Base-by-base conservation (phyloP, 2,797 vertebrate species). In the Pangasius sanitwongsei region DNA sequence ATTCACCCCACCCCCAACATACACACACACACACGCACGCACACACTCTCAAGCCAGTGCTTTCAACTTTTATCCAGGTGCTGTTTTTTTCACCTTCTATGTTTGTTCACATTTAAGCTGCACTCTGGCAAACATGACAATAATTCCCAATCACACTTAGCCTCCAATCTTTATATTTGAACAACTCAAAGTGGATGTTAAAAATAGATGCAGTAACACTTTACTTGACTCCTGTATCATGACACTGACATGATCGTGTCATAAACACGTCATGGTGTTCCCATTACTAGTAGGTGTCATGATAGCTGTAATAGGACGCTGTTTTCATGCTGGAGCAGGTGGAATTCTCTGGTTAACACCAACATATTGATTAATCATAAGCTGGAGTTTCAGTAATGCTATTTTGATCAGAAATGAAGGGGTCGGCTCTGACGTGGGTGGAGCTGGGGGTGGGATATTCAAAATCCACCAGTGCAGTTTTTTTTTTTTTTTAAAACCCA, bases 41-140 rank as follows among this genome's bases (percentile, higher is more conserved):
- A 78, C 86, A 85, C 86, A 87, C 84, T n/a, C 53, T 48, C 41
- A 81, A 41, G 65, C 65, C 48, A 87, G 61, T 20, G 12, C 85
- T 41, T 16, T 59, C 41, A 86, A 87, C 83, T 83, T 88, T 86
- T 48, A 41, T 81, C 61, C 80, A 61, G 57, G 86, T 70, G 34
- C 41, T 34, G 84, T 80, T 87, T 88, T 83, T 88, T 86, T 84
- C 82, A 81, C 77, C 18, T 53, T 70, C 63, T 77, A 23, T 87
- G 78, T 87, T 87, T 86, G n/a, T 74, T 89, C 67, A 55, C 44
- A 15, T 72, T 87, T 48, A 55, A 77, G 78, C 61, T 55, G 25
- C 25, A 63, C 69, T 78, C 28, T 67, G 55, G 80, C 55, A 74
- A 88, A 86, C 63, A 74, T 5, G 23, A 31, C n/a, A 34, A 83